Evolutionary conservation across 1,140 invertebrate genomes (phyloP), one percentile per base, ranked within the genome.

Genomic region (Bombus huntii): DNA sequence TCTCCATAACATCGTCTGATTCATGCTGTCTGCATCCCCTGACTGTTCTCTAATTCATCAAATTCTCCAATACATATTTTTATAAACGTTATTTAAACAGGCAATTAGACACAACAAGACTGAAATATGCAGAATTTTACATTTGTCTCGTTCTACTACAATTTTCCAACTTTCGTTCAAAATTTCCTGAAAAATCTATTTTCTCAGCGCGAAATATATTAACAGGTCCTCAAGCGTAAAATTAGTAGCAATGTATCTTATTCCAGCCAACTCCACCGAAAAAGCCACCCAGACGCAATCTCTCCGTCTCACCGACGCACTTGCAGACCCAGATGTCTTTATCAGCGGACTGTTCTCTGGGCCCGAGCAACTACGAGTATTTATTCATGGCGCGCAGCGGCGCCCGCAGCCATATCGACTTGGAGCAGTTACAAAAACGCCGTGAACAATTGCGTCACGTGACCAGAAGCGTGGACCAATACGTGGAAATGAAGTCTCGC

Each of bases 201-300:
- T 31, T 18, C n/a, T 66, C 12, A 12, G 10, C 28, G 10, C 59
- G 59, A n/a, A n/a, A 62, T 12, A 6, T n/a, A n/a, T n/a, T n/a
- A n/a, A 62, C 6, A 53, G 18, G 5, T 53, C 47, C 47, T 18
- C 18, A 53, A 53, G 47, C 18, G 47, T 53, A 6, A 8, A 53
- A 53, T 5, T 22, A 53, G 59, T 28, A 62, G 28, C 1, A n/a
- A n/a, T n/a, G 6, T 13, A 37, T n/a, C 5, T 28, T 5, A n/a
- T 42, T 95, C n/a, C 96, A 98, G 96, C 97, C 97, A 68, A 98
- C 97, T 57, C 98, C 98, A 53, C 98, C 98, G 8, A 98, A 98
- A 94, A 98, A 98, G 94, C 98, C 98, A 78, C 98, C 98, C 0
- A 95, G 98, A 70, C 96, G 98, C 78, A 98, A 98, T 92, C 95